Evolutionary conservation across 2,797 vertebrate genomes (phyloP).

Genomic region (Gobionotothen gibberifrons): DNA sequence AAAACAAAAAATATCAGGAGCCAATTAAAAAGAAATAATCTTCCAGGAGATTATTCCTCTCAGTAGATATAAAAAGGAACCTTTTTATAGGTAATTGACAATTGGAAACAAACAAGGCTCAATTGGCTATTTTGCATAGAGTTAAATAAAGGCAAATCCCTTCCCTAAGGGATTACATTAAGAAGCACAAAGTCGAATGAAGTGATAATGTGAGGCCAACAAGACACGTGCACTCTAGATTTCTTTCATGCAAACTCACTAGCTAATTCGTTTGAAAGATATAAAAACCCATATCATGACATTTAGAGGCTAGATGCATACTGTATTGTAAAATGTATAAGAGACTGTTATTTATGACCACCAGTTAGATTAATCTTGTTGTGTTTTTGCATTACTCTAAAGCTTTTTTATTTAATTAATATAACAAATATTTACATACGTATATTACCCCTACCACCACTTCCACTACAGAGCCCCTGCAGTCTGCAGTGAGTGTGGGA

Average conservation of each 20-base stretch:
- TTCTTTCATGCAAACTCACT: neutral
- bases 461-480: slow-evolving; percentile 37
- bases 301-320: neutral
- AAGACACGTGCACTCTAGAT: slow-evolving; percentile 7
- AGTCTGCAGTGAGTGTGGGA: slow-evolving; percentile 76
- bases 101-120: slow-evolving; percentile 20
- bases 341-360: neutral
- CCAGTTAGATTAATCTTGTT: neutral
- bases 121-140: slow-evolving; percentile 43
- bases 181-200: slow-evolving; percentile 68
- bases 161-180: slow-evolving; percentile 79
- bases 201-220: slow-evolving; percentile 50
- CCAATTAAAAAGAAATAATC: neutral
- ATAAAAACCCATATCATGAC: neutral
- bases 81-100: neutral
- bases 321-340: neutral
- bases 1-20: neutral
- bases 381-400: neutral
- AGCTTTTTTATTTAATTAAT: neutral
- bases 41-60: neutral
- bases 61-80: neutral
- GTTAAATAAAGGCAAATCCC: slow-evolving; percentile 75
- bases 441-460: slow-evolving; percentile 11
- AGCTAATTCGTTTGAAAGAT: neutral
- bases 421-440: slow-evolving; percentile 2